Evolutionary conservation across 2,888 invertebrate species (phyloP).

Genomic region (Portevinia maculata): DNA sequence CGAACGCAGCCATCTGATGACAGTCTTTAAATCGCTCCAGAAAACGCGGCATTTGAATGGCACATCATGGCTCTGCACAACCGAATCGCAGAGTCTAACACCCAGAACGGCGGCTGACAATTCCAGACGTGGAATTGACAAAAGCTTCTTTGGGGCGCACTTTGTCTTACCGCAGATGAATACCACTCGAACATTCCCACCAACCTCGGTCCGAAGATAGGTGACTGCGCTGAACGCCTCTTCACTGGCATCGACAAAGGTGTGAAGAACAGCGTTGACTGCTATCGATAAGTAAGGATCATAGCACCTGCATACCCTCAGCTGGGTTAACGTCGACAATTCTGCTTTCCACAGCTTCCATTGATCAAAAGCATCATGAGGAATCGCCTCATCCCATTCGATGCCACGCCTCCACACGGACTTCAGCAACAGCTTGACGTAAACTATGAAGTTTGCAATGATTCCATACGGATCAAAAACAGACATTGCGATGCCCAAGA

Average conservation of each 20-base stretch:
- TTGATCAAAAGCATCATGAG: too few relatives aligned
- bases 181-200: not conserved
- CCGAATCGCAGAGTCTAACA: not conserved
- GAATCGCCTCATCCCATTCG: too few relatives aligned
- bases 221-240: too few relatives aligned
- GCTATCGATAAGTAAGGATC: too few relatives aligned
- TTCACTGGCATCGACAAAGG: too few relatives aligned
- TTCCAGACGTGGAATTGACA: constrained; percentile 31
- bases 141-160: constrained; percentile 4
- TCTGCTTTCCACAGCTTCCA: too few relatives aligned
- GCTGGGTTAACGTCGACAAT: too few relatives aligned
- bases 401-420: constrained; percentile 11
- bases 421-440: constrained; percentile 18
- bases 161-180: constrained; percentile 18
- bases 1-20: constrained; percentile 9
- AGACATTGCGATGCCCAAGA: constrained; percentile 23
- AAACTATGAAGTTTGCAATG: constrained; percentile 12
- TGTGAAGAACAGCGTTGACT: too few relatives aligned
- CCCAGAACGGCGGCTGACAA: constrained; percentile 25
- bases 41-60: too few relatives aligned
- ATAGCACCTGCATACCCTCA: too few relatives aligned
- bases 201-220: not conserved
- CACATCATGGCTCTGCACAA: constrained; percentile 16
- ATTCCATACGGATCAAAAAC: constrained; percentile 12
- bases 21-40: too few relatives aligned